A percentile compares a stretch with the other conserved stretches of the same genome.
These are phyloP conservation scores for Smittia aterrima DNA, from an alignment of 2,888 invertebrate species.

Conservation along the genomic window DNA sequence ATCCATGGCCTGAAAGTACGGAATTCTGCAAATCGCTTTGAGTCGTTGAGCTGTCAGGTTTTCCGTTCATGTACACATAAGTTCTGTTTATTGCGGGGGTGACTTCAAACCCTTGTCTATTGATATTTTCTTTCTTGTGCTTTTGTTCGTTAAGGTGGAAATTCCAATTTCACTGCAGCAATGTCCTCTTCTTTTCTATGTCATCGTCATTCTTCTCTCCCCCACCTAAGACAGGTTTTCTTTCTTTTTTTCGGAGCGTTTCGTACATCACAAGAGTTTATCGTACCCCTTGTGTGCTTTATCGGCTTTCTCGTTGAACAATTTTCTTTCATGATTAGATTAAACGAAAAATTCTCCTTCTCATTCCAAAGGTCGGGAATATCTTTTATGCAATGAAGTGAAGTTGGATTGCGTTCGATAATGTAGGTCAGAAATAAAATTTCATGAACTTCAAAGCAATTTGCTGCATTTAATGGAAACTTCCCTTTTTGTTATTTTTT, in stretches of 20 bases:
- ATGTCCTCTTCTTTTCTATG: neutral
- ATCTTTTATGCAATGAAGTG: neutral
- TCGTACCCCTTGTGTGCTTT: neutral
- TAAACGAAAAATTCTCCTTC: neutral
- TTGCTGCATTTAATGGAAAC: no score
- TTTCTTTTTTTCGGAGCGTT: neutral
- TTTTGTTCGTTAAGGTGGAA: neutral
- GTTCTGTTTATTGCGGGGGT: neutral
- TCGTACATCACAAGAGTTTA: neutral
- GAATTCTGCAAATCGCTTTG: neutral
- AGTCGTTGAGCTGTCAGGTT: neutral
- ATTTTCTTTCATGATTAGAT: neutral
- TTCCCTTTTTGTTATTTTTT: no score
- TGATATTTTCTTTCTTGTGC: neutral
- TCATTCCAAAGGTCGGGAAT: no score
- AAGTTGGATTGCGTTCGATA: neutral
- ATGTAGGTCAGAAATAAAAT: conserved; percentile 4
- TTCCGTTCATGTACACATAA: conserved; percentile 2
- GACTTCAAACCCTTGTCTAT: neutral
- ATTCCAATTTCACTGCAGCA: neutral
- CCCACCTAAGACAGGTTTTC: neutral
- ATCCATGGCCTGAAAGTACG: conserved; percentile 19
- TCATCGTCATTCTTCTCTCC: neutral
- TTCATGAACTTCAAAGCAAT: neutral
- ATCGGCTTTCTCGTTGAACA: neutral